Conservation (phyloP, 2,113 vertebrate genomes). For the Rhegmatorhina hoffmannsi region DNA sequence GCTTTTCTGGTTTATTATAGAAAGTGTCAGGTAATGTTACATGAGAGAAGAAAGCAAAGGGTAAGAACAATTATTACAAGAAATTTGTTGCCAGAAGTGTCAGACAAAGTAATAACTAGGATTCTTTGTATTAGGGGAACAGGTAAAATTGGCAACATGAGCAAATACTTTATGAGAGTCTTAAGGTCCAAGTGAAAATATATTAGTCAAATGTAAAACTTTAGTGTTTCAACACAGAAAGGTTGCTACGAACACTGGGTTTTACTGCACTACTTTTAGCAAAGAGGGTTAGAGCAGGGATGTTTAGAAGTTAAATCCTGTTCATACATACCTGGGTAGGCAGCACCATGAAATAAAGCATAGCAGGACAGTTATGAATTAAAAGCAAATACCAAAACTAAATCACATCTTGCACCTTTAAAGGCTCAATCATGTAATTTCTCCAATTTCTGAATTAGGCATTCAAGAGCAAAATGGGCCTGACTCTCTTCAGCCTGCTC, state of each 20-base stretch:
- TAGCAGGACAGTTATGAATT: neutral
- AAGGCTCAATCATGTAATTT: neutral
- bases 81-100: neutral
- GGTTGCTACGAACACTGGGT: neutral
- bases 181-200: constrained; percentile 23
- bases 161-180: neutral
- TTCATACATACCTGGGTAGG: neutral
- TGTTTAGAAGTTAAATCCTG: neutral
- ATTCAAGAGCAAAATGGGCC: neutral
- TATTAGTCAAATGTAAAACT: constrained; percentile 7
- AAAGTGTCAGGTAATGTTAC: neutral
- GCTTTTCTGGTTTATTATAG: constrained; percentile 42
- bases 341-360: neutral
- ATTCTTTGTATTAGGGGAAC: neutral
- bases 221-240: neutral
- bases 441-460: neutral
- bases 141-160: constrained; percentile 1
- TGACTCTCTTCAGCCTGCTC: neutral
- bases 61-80: neutral
- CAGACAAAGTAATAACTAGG: neutral
- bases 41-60: constrained; percentile 22
- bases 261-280: neutral
- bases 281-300: neutral
- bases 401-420: neutral
- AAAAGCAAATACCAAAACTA: constrained; percentile 4